Evolutionary conservation across 2,797 vertebrate species (phyloP).

Genomic region (Lepus townsendii): DNA sequence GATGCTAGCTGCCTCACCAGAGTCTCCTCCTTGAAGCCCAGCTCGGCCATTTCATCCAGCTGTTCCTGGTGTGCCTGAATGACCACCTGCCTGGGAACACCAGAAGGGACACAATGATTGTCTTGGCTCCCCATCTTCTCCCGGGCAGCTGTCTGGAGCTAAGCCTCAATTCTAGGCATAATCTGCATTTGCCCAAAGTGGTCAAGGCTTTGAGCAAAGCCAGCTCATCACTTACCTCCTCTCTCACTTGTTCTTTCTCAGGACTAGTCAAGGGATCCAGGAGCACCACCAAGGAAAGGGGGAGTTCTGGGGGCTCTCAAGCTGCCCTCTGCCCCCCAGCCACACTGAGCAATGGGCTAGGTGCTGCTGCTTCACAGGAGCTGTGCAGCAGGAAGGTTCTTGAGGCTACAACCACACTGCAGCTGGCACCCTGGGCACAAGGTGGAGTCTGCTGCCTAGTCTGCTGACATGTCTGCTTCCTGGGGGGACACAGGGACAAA

Average conservation of each 20-base stretch:
- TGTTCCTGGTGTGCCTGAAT: conserved; percentile 91
- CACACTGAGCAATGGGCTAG: not conserved
- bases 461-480: conserved; percentile 1
- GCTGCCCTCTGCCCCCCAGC: not conserved
- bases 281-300: not conserved
- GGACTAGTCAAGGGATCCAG: not conserved
- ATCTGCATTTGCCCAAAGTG: not conserved
- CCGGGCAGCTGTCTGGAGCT: conserved; percentile 13
- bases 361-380: not conserved
- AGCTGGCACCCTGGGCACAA: not conserved
- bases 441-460: not conserved
- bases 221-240: not conserved
- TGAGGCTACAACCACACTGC: not conserved
- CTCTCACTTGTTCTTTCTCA: not conserved
- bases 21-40: conserved; percentile 90
- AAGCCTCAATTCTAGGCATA: not conserved
- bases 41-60: conserved; percentile 91
- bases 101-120: conserved; percentile 12
- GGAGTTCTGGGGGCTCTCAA: not conserved
- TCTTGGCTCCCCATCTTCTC: not conserved
- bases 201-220: not conserved
- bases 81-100: conserved; percentile 89
- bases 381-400: not conserved
- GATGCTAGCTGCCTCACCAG: conserved; percentile 90
- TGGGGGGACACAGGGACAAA: not conserved